Percentiles rank a stretch among this genome's conserved stretches.
phyloP scores from a whole-genome alignment of 2,797 vertebrate genomes.

The Pempheris klunzingeri region DNA sequence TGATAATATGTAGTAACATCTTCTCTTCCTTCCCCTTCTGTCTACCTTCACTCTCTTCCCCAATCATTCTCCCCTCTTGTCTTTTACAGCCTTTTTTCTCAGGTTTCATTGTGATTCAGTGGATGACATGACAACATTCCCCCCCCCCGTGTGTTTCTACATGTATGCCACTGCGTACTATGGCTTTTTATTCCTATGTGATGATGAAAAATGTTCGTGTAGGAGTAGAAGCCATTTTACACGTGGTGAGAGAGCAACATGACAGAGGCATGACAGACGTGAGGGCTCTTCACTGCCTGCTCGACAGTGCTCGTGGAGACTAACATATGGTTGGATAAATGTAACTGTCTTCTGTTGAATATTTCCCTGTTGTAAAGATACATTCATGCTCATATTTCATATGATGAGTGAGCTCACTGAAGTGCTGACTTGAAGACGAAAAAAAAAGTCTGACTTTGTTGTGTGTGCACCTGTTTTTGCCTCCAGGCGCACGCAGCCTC shows the following conservation, averaged over 20 bases:
- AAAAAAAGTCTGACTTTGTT: conserved; percentile 66
- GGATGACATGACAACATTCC: conserved; percentile 15
- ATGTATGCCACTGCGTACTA: conserved; percentile 94
- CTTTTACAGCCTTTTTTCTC: conserved; percentile 27
- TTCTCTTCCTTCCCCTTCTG: conserved; percentile 27
- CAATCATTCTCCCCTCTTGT: conserved; percentile 29
- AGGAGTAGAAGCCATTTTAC: conserved; percentile 99
- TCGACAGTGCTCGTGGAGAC: conserved; percentile 26
- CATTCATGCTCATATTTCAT: conserved; percentile 62
- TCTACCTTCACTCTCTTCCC: not conserved
- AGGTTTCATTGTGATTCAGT: conserved; percentile 49
- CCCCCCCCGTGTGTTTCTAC: conserved; percentile 19
- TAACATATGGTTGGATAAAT: conserved; percentile 63
- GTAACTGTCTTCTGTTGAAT: conserved; percentile 58
- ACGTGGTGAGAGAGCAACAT: conserved; percentile 93
- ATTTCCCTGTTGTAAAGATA: conserved; percentile 65
- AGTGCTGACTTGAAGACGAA: conserved; percentile 58
- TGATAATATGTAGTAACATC: conserved; percentile 37
- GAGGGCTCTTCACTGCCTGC: conserved; percentile 27
- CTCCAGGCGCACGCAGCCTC: conserved; percentile 67
- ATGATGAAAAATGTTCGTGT: conserved; percentile 97
- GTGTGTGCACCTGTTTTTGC: conserved; percentile 78
- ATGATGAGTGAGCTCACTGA: conserved; percentile 63
- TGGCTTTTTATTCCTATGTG: conserved; percentile 99
- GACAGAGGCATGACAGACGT: conserved; percentile 39